These are phyloP conservation scores for Limulus polyphemus DNA, from an alignment of 2,888 invertebrate species.

Conservation along the genomic window DNA sequence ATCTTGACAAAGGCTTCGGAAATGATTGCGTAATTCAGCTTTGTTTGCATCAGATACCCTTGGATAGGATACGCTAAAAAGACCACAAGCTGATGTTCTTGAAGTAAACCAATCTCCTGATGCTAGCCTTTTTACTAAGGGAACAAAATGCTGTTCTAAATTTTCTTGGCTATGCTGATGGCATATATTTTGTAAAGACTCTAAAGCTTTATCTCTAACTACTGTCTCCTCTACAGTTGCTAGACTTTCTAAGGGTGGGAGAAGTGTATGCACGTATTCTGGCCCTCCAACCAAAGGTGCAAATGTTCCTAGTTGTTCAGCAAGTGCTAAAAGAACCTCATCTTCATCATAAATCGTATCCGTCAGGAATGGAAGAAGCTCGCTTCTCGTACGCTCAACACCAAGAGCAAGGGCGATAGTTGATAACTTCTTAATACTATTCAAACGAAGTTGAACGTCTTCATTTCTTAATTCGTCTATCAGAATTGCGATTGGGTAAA, in stretches of 20 bases:
- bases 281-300: constrained; percentile 91
- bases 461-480: constrained; percentile 99
- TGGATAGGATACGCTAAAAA: constrained; percentile 70
- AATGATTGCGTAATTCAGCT: constrained; percentile 51
- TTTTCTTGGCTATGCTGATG: constrained; percentile 82
- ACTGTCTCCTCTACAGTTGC: constrained; percentile 99
- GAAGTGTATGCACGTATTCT: constrained; percentile 83
- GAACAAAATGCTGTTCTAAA: constrained; percentile 51
- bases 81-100: constrained; percentile 79
- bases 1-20: constrained; percentile 89
- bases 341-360: constrained; percentile 99
- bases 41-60: constrained; percentile 50
- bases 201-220: constrained; percentile 98
- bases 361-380: constrained; percentile 94
- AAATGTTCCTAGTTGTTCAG: constrained; percentile 94
- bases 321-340: constrained; percentile 91
- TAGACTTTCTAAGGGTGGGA: constrained; percentile 89
- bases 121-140: constrained; percentile 71
- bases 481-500: constrained; percentile 97
- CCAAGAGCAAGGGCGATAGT: constrained; percentile 98
- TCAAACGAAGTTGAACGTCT: constrained; percentile 89
- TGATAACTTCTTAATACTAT: constrained; percentile 96
- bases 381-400: constrained; percentile 85
- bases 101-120: constrained; percentile 95
- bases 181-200: constrained; percentile 53